phyloP scores from a whole-genome alignment of 2,888 invertebrate species.

The Cryptocephalus moraei region DNA sequence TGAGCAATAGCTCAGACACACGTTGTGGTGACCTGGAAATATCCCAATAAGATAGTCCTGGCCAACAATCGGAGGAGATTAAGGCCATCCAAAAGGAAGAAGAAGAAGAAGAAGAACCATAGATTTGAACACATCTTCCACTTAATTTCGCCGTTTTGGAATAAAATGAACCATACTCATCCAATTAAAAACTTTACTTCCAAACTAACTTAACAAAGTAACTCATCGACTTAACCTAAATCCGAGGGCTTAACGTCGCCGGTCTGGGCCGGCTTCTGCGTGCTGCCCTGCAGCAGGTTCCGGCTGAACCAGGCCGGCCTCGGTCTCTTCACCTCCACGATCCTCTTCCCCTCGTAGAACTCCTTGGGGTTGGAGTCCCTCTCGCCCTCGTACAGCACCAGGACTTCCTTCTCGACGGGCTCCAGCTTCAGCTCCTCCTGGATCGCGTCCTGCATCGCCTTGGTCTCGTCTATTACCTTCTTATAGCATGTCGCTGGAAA shows the following conservation, averaged over 20 bases:
- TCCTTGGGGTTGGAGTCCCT: slow-evolving; percentile 51
- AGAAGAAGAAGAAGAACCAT: too few relatives aligned
- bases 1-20: too few relatives aligned
- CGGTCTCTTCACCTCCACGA: slow-evolving; percentile 77
- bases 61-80: too few relatives aligned
- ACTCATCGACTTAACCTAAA: slow-evolving; percentile 45
- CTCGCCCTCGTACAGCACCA: slow-evolving; percentile 79
- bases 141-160: too few relatives aligned
- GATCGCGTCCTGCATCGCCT: slow-evolving; percentile 67
- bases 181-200: too few relatives aligned
- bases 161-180: too few relatives aligned
- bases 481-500: slow-evolving; percentile 74
- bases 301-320: slow-evolving; percentile 83
- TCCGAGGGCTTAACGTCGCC: slow-evolving; percentile 66
- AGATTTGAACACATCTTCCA: too few relatives aligned
- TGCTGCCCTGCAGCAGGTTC: slow-evolving; percentile 70
- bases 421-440: slow-evolving; percentile 55
- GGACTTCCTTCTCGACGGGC: slow-evolving; percentile 75
- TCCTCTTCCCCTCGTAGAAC: slow-evolving; percentile 60
- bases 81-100: too few relatives aligned
- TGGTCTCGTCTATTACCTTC: slow-evolving; percentile 71
- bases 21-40: too few relatives aligned
- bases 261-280: slow-evolving; percentile 57
- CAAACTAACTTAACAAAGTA: neutral
- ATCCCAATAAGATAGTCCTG: too few relatives aligned